These are phyloP conservation scores for Datnioides undecimradiatus DNA, from an alignment of 2,113 vertebrate species.

Conservation along the genomic window DNA sequence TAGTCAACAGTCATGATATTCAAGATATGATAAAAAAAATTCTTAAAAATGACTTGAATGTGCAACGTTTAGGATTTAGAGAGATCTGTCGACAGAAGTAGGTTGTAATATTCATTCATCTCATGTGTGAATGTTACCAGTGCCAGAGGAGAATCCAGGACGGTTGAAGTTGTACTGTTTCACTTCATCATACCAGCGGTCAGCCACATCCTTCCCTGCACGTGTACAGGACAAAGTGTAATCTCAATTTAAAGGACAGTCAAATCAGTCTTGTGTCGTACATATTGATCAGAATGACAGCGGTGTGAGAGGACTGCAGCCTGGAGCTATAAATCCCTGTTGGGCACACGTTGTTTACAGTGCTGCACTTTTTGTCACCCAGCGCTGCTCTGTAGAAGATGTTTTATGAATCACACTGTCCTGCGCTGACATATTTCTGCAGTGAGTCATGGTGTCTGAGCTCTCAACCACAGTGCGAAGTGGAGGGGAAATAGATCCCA, in stretches of 20 bases:
- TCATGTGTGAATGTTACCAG: constrained; percentile 85
- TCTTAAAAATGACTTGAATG: background rate
- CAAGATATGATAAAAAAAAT: no score
- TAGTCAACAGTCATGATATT: no score
- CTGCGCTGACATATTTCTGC: constrained; percentile 64
- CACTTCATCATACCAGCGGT: constrained; percentile 97
- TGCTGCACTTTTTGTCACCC: constrained; percentile 36
- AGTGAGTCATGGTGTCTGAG: constrained; percentile 70
- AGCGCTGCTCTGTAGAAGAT: constrained; percentile 3
- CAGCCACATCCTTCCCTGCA: constrained; percentile 94
- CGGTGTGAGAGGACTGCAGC: background rate
- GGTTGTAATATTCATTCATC: no score
- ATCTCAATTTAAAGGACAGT: constrained; percentile 16
- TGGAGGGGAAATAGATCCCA: constrained; percentile 62
- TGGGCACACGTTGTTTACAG: constrained; percentile 14
- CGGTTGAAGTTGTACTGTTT: constrained; percentile 95
- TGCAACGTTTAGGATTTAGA: no score
- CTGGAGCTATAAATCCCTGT: constrained; percentile 12
- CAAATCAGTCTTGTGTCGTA: background rate
- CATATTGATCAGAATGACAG: constrained; percentile 15
- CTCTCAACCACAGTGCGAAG: constrained; percentile 20
- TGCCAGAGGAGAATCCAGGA: constrained; percentile 95
- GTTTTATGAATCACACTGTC: constrained; percentile 56
- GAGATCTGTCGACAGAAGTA: no score
- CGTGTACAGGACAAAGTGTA: constrained; percentile 15